A percentile compares a stretch with the other conserved stretches of the same genome.
These are phyloP conservation scores for Dusona sp. DNA, from an alignment of 2,888 invertebrate genomes.

Conservation along the genomic window DNA sequence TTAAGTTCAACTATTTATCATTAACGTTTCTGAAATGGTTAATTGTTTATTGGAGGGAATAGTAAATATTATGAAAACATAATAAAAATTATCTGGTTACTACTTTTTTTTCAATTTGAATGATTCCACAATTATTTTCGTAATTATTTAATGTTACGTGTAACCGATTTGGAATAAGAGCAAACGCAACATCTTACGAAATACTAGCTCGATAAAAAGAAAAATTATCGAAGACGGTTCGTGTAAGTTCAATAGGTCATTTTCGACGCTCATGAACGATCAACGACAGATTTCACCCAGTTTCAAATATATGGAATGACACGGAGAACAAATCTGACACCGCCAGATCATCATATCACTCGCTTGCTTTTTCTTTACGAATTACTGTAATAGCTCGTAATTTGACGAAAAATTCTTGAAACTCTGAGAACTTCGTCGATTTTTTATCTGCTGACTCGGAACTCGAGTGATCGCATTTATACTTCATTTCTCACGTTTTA, in stretches of 20 bases:
- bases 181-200: constrained; percentile 78
- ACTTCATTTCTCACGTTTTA: not conserved
- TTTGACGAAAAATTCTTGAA: constrained; percentile 7
- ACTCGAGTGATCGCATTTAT: not conserved
- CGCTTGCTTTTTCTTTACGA: constrained; percentile 5
- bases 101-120: not conserved
- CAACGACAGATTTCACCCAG: constrained; percentile 23
- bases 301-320: constrained; percentile 19
- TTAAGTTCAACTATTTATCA: not conserved
- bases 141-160: constrained; percentile 42
- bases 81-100: not conserved
- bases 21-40: not conserved
- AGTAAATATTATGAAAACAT: not conserved
- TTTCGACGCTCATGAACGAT: constrained; percentile 50
- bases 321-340: constrained; percentile 30
- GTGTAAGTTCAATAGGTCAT: constrained; percentile 75
- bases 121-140: constrained; percentile 17
- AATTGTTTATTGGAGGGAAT: not conserved
- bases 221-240: constrained; percentile 73
- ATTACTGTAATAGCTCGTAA: constrained; percentile 18
- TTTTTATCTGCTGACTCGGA: constrained; percentile 35
- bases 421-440: not conserved
- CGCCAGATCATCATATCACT: constrained; percentile 11
- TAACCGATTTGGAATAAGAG: constrained; percentile 68
- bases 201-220: constrained; percentile 72